These are phyloP conservation scores for Drosophila miranda DNA, from an alignment of 1,140 invertebrate genomes.

Conservation along the genomic window DNA sequence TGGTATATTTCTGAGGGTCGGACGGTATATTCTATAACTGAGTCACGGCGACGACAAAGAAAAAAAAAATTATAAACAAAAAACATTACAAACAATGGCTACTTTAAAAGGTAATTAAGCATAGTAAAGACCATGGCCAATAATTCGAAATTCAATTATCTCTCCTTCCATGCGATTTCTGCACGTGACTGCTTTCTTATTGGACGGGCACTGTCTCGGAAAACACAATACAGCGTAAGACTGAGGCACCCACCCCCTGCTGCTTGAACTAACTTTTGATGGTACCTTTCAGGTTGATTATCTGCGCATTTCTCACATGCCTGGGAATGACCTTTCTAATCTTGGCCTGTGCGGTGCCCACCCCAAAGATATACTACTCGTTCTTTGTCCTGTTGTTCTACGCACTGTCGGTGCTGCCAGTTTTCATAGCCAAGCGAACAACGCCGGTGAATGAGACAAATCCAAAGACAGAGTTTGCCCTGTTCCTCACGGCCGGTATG, in stretches of 20 bases:
- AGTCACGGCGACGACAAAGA: conserved; percentile 40
- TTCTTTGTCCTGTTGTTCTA: conserved; percentile 99
- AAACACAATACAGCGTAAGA: conserved; percentile 48
- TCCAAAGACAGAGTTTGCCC: conserved; percentile 92
- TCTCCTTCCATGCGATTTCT: too few species aligned
- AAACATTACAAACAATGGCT: conserved; percentile 73
- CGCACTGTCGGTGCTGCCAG: conserved; percentile 94
- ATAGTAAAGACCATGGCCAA: not conserved
- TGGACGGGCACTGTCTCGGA: conserved; percentile 1
- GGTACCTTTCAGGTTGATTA: conserved; percentile 88
- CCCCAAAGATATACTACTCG: conserved; percentile 94
- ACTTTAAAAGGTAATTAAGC: conserved; percentile 68
- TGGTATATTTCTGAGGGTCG: too few species aligned
- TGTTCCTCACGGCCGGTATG: conserved; percentile 97
- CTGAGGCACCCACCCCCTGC: conserved; percentile 7
- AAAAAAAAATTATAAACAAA: conserved; percentile 69
- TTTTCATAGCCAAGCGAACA: conserved; percentile 91
- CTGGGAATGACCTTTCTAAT: conserved; percentile 98
- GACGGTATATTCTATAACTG: conserved; percentile 14
- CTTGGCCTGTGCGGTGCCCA: conserved; percentile 95
- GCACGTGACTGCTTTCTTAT: too few species aligned
- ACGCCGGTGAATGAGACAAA: conserved; percentile 86
- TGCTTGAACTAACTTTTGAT: conserved; percentile 2
- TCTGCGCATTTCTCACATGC: conserved; percentile 96
- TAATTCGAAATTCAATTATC: too few species aligned